Base-by-base conservation (phyloP, 2,888 invertebrate genomes). In the Heteromyza rotundicornis region DNA sequence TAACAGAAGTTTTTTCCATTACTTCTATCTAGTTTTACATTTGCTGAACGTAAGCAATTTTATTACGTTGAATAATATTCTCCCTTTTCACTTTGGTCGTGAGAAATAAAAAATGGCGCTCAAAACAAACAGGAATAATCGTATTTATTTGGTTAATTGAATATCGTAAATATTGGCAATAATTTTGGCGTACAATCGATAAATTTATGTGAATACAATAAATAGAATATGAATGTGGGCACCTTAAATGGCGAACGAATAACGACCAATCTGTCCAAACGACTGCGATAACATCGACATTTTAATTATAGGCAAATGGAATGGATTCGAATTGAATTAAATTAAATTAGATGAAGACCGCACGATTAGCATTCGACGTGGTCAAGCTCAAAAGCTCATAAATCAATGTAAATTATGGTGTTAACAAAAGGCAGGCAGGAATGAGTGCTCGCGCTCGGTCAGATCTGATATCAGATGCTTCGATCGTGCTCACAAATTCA, bases 371-470 rank as follows among this genome's bases (percentile, higher is more conserved):
- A 20, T 47, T 19, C 47, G 47, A 52, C 57, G 52, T 60, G 55
- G 57, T 14, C 60, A 57, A 57, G 49, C 49, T 59, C 52, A 54
- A n/a, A 68, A 68, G 67, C 71, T 70, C 76, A 78, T 77, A 77
- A 77, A 77, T 77, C 77, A 77, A 78, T 77, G 79, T 77, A 77
- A 77, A 77, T 77, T 77, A 77, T 75, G 72, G 79, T 76, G 79
- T 77, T 74, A 79, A 78, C 77, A 77, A 79, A 79, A 79, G 78
- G 73, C 76, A 72, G 68, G 54, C 59, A n/a, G n/a, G 47, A 47
- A 17, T 47, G 20, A 19, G 19, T 5, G 47, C 47, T 47, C 47
- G 19, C 47, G 2, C 47, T 5, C 7, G 17, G 19, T 47, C 47
- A 47, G 3, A 5, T 47, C 47, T 32, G 32, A 32, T 40, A 40